A percentile compares a stretch with the other conserved stretches of the same genome.
phyloP scores from a whole-genome alignment of 2,888 invertebrate genomes.

The Tetragonisca angustula region DNA sequence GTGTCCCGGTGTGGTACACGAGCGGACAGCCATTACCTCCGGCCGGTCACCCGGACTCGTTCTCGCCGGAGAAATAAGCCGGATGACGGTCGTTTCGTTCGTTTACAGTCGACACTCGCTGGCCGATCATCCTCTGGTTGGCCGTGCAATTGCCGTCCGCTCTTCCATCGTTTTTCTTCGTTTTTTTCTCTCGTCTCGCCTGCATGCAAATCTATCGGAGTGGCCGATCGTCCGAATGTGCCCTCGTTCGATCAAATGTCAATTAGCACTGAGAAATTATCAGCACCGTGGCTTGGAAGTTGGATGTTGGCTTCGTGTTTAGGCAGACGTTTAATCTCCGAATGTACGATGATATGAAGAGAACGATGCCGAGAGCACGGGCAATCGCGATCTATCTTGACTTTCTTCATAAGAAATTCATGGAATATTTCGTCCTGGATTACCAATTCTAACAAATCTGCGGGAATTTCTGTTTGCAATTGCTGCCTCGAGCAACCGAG shows the following conservation, averaged over 20 bases:
- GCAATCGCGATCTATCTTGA: background rate
- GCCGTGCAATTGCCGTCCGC: slow-evolving; percentile 25
- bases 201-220: background rate
- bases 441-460: background rate
- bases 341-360: background rate
- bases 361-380: background rate
- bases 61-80: slow-evolving; percentile 37
- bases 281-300: too few species aligned
- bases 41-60: slow-evolving; percentile 12
- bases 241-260: too few species aligned
- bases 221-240: too few species aligned
- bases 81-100: slow-evolving; percentile 50
- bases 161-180: background rate
- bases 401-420: background rate
- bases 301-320: too few species aligned
- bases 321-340: too few species aligned
- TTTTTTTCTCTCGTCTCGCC: background rate
- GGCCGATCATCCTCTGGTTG: slow-evolving; percentile 10
- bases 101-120: slow-evolving; percentile 22
- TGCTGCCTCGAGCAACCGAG: background rate
- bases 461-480: background rate
- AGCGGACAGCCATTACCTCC: slow-evolving; percentile 19
- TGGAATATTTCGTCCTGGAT: background rate
- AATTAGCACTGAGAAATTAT: too few species aligned
- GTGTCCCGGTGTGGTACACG: slow-evolving; percentile 20